Evolutionary conservation across 92 coral and sea anemone species (phyloP).

Genomic region (Parazoanthus atlanticus): DNA sequence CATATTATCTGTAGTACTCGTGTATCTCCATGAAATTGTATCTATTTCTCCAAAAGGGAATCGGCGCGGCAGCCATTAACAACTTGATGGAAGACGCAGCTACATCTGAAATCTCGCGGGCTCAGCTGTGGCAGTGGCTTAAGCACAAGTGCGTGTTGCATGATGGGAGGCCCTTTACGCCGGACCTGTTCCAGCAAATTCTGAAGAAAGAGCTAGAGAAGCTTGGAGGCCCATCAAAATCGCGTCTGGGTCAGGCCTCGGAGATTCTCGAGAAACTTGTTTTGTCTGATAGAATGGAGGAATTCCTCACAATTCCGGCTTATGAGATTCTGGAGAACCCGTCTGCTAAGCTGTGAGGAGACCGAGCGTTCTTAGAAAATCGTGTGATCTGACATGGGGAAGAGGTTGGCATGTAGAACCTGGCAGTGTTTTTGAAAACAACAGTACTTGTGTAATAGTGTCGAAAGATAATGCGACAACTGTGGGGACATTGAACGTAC

Average conservation of each 20-base stretch:
- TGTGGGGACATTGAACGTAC: not conserved
- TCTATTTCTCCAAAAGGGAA: slow-evolving; percentile 61
- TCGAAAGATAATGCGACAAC: not conserved
- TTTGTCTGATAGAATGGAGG: slow-evolving; percentile 84
- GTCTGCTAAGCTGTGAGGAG: slow-evolving; percentile 77
- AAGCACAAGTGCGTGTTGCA: slow-evolving; percentile 69
- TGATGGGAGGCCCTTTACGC: slow-evolving; percentile 76
- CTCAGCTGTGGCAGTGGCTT: slow-evolving; percentile 97
- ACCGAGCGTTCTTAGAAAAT: not conserved
- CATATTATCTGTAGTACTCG: not conserved
- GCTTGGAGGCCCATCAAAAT: slow-evolving; percentile 83
- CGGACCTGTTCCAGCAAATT: slow-evolving; percentile 68
- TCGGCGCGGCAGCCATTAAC: slow-evolving; percentile 93
- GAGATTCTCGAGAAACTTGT: slow-evolving; percentile 87
- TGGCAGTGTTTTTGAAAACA: not conserved
- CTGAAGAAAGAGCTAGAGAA: slow-evolving; percentile 81
- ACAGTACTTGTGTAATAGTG: not conserved
- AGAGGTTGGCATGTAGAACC: not conserved
- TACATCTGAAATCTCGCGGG: slow-evolving; percentile 95
- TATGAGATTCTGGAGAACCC: slow-evolving; percentile 87
- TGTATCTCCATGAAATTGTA: not conserved
- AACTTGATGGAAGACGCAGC: slow-evolving; percentile 99
- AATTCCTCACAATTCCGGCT: slow-evolving; percentile 92
- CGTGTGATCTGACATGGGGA: not conserved
- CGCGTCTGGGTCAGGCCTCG: slow-evolving; percentile 85